Conservation (phyloP, 2,113 vertebrate genomes). For the Malurus cyaneus region DNA sequence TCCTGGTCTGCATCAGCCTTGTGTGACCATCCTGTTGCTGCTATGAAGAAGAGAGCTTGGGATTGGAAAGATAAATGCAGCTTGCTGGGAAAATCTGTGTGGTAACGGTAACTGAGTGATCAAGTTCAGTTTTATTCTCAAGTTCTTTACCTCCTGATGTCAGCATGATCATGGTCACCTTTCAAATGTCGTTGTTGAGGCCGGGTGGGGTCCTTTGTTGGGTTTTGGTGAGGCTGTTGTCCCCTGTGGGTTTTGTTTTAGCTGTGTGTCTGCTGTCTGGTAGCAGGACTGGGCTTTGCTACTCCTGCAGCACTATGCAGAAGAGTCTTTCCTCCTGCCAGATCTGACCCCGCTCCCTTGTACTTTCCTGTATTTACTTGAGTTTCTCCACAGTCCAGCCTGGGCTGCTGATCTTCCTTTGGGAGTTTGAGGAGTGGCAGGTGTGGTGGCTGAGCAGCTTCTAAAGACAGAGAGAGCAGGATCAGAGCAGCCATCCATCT, state of each 20-base stretch:
- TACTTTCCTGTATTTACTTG: neutral
- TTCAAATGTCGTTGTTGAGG: neutral
- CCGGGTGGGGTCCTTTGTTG: neutral
- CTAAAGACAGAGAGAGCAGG: neutral
- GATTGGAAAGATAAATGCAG: neutral
- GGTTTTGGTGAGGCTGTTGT: neutral
- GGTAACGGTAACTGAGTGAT: neutral
- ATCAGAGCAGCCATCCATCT: neutral
- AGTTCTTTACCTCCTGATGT: neutral
- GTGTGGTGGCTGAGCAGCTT: neutral
- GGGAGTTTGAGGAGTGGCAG: neutral
- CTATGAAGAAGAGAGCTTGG: neutral
- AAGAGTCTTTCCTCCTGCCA: neutral
- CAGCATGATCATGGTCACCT: neutral
- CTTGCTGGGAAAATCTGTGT: neutral
- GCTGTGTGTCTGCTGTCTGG: fast-evolving
- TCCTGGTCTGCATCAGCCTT: neutral
- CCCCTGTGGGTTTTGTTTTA: neutral
- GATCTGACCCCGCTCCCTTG: neutral
- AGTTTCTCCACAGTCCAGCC: neutral
- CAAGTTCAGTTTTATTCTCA: neutral
- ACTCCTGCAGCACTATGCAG: neutral
- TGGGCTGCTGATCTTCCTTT: neutral
- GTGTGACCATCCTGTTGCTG: neutral
- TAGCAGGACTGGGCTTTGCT: neutral